Percentiles rank a stretch among this genome's conserved stretches.
Evolutionary conservation across 2,797 vertebrate genomes (phyloP).

Genomic region (Remorina albescens): DNA sequence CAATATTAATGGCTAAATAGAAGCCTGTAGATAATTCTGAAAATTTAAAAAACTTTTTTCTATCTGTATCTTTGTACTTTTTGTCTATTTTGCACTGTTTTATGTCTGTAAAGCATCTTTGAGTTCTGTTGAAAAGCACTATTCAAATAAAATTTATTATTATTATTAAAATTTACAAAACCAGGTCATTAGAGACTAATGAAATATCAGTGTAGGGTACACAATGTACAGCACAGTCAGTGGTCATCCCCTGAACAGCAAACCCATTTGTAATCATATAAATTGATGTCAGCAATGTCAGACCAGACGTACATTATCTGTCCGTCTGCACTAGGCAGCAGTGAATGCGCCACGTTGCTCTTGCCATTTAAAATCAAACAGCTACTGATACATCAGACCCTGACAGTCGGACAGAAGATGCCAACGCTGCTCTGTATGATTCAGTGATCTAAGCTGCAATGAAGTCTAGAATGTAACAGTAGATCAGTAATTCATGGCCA

Average conservation of each 20-base stretch:
- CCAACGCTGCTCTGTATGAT: slow-evolving; percentile 35
- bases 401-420: slow-evolving; percentile 23
- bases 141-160: no score
- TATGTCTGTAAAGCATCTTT: no score
- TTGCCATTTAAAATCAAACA: slow-evolving; percentile 35
- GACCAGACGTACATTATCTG: slow-evolving; percentile 7
- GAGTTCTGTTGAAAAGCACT: no score
- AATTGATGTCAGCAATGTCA: slow-evolving; percentile 32
- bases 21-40: background rate
- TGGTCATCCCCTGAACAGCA: slow-evolving; percentile 28
- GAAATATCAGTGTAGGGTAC: slow-evolving; percentile 9
- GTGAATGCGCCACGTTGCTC: slow-evolving; percentile 2
- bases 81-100: no score
- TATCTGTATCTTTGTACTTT: no score
- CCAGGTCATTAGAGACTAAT: slow-evolving; percentile 19
- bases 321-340: slow-evolving; percentile 14
- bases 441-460: slow-evolving; percentile 29
- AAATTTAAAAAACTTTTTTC: no score
- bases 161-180: no score
- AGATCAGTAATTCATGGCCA: slow-evolving; percentile 70
- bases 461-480: slow-evolving; percentile 51
- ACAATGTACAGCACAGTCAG: slow-evolving; percentile 6
- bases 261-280: slow-evolving; percentile 32
- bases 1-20: background rate
- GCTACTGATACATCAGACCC: slow-evolving; percentile 5